Conservation (phyloP, 2,113 vertebrate species). For the Neodontobutis hainanensis region DNA sequence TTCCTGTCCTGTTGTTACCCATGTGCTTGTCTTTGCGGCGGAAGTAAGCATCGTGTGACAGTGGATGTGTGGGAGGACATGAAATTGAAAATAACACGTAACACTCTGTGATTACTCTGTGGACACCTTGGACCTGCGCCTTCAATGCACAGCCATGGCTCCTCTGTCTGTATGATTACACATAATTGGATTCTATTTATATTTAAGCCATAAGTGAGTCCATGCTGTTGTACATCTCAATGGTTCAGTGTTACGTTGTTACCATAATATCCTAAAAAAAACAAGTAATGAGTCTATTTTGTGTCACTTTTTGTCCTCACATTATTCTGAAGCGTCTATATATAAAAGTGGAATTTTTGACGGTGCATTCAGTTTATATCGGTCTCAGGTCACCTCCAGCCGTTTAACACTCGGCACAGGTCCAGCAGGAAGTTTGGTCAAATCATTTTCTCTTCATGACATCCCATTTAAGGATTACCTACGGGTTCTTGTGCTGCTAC, state of each 20-base stretch:
- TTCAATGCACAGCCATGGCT: not conserved
- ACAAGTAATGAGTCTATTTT: too few relatives aligned
- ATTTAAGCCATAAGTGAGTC: not conserved
- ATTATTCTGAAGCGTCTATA: too few relatives aligned
- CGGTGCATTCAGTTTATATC: not conserved
- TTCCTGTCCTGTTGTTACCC: too few relatives aligned
- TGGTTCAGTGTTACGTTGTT: too few relatives aligned
- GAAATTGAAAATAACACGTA: too few relatives aligned
- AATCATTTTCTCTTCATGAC: slow-evolving; percentile 49
- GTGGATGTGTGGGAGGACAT: too few relatives aligned
- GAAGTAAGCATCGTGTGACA: too few relatives aligned
- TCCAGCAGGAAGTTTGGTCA: slow-evolving; percentile 35
- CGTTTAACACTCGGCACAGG: slow-evolving; percentile 23
- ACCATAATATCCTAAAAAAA: too few relatives aligned
- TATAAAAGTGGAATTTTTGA: too few relatives aligned
- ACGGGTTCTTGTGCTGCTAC: slow-evolving; percentile 42
- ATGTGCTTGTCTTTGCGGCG: too few relatives aligned
- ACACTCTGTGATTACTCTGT: not conserved
- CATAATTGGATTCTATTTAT: slow-evolving; percentile 2
- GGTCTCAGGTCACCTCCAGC: slow-evolving; percentile 27
- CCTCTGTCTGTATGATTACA: not conserved
- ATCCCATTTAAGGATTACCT: slow-evolving; percentile 57
- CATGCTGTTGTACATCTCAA: too few relatives aligned
- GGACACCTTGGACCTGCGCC: not conserved
- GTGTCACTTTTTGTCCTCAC: too few relatives aligned